Evolutionary conservation across 2,888 invertebrate genomes (phyloP), one percentile per base, ranked within the genome.

Genomic region (Ophioninae sp.): DNA sequence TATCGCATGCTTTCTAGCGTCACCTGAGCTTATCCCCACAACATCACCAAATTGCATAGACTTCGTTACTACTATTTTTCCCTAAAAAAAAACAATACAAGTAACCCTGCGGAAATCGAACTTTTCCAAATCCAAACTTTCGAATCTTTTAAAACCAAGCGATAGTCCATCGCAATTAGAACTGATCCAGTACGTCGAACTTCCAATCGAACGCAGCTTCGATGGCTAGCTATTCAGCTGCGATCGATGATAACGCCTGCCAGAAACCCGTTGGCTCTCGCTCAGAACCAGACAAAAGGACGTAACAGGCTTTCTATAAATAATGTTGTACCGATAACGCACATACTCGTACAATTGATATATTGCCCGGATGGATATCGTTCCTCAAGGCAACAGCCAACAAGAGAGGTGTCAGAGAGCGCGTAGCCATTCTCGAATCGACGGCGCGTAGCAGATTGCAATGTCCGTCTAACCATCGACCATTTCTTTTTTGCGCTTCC

Each of bases 391-490:
- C 50, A 50, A 50, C 50, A 17, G 50, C 5, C 50, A 50, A 50
- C 50, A 50, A 50, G 50, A 17, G 50, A 50, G 50, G 50, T 50
- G 50, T 50, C 50, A 50, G 50, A 50, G 50, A 50, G 50, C 50
- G 50, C 17, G 50, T 17, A 17, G 50, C 50, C 50, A 17, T 13
- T 30, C 30, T 30, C 5, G 13, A 13, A 6, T 67, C 41, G 6
- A 10, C 7, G 44, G 23, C 17, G 23, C 21, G 21, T 44, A 59
- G 74, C 75, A 59, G 70, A 64, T 83, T 79, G 79, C 79, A 74
- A 83, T 76, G 77, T 64, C 50, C 81, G 74, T 77, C 57, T 74
- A 69, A 83, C 81, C 83, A 72, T 77, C 76, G 57, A 69, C 50
- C 50, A 17, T 50, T 50, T 62, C 82, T 85, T 79, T 82, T 72